Percentiles rank a stretch among this genome's conserved stretches.
Conservation (phyloP, 2,888 invertebrate genomes). For the Odontothrips loti region DNA sequence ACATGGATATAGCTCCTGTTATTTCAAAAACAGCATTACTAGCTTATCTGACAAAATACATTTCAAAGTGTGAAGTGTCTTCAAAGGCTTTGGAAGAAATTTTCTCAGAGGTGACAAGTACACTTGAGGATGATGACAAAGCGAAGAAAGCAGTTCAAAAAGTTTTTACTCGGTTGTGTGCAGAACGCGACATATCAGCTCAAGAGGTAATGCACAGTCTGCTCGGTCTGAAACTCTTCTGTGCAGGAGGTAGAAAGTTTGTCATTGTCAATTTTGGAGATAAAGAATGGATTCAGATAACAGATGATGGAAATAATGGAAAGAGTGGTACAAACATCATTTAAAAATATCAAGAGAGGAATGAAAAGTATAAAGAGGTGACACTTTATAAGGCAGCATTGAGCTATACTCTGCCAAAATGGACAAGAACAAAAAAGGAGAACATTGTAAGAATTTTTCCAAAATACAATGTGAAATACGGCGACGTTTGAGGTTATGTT, state of each 20-base stretch:
- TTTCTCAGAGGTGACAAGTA: too few species aligned
- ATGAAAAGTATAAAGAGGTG: neutral
- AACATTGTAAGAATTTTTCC: slow-evolving; percentile 29
- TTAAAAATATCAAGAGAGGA: neutral
- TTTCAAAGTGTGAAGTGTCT: slow-evolving; percentile 31
- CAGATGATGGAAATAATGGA: neutral
- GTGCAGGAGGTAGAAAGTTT: neutral
- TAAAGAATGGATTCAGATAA: slow-evolving; percentile 10
- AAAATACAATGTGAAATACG: neutral
- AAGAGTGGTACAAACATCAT: neutral
- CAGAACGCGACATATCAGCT: slow-evolving; percentile 35
- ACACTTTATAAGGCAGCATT: neutral
- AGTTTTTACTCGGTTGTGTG: slow-evolving; percentile 31
- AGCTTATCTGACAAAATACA: slow-evolving; percentile 35
- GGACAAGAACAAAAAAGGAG: neutral
- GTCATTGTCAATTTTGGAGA: slow-evolving; percentile 19
- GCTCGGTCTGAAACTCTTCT: slow-evolving; percentile 28
- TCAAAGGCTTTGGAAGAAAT: neutral
- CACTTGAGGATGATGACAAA: neutral
- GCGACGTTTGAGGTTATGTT: too few species aligned
- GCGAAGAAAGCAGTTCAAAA: slow-evolving; percentile 33
- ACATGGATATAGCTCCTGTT: too few species aligned
- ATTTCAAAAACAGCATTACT: slow-evolving; percentile 28
- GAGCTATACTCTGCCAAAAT: neutral
- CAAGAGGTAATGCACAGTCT: slow-evolving; percentile 34